Conservation (phyloP, 2,888 invertebrate genomes). For the Isotomurus palustris region DNA sequence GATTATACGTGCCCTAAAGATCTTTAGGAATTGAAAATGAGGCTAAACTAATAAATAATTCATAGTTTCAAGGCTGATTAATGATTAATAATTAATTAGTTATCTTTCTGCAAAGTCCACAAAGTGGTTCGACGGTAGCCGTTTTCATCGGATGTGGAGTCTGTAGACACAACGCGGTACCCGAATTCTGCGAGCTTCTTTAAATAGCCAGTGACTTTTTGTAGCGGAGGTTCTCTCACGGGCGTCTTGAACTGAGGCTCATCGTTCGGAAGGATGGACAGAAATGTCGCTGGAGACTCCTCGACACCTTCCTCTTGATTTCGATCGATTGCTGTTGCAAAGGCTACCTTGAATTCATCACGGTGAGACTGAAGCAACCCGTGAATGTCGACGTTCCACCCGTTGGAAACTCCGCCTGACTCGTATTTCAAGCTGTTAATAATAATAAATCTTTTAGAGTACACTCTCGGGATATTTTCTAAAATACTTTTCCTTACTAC, state of each 20-base stretch:
- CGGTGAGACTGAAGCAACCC: conserved; percentile 37
- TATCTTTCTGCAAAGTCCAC: conserved; percentile 32
- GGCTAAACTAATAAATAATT: not conserved
- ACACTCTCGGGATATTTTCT: too few relatives aligned
- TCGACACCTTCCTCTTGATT: too few relatives aligned
- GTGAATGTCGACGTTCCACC: conserved; percentile 37
- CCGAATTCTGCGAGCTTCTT: conserved; percentile 29
- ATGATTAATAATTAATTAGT: not conserved
- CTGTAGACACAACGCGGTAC: conserved; percentile 26
- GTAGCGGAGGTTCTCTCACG: conserved; percentile 22
- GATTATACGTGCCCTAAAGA: too few relatives aligned
- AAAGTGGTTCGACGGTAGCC: conserved; percentile 24
- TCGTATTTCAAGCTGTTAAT: too few relatives aligned
- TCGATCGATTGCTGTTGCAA: too few relatives aligned
- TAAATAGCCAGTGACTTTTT: conserved; percentile 26
- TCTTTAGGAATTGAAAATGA: not conserved
- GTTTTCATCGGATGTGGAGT: conserved; percentile 22
- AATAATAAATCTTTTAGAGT: too few relatives aligned
- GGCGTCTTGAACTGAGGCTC: too few relatives aligned
- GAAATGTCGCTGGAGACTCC: too few relatives aligned
- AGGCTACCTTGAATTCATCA: conserved; percentile 30
- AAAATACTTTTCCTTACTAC: too few relatives aligned
- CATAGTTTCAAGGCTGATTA: not conserved
- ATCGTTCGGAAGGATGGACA: too few relatives aligned
- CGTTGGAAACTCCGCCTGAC: too few relatives aligned